Conservation (phyloP, 1,140 invertebrate species). For the Diploscapter pachys region DNA sequence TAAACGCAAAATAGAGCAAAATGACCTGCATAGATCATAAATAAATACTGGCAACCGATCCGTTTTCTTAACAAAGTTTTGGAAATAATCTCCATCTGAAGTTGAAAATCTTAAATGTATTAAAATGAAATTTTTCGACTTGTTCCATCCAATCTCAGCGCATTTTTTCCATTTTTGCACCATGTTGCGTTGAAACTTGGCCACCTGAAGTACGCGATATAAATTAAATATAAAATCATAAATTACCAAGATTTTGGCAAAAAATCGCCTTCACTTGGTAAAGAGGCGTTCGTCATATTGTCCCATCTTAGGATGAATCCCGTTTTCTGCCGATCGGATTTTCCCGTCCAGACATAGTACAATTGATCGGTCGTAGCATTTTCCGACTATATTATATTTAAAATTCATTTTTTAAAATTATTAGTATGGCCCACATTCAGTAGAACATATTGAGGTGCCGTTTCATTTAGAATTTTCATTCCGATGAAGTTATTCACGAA, state of each 20-base stretch:
- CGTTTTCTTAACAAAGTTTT: conserved; percentile 20
- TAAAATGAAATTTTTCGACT: background rate
- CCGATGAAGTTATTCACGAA: background rate
- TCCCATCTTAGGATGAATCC: conserved; percentile 4
- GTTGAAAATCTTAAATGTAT: background rate
- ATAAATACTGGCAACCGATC: conserved; percentile 11
- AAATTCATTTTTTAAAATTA: background rate
- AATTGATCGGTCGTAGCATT: conserved; percentile 1
- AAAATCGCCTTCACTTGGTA: conserved; percentile 4
- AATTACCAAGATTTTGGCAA: conserved; percentile 5
- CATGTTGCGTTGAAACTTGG: conserved; percentile 8
- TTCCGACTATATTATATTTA: background rate
- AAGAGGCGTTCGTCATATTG: conserved; percentile 9
- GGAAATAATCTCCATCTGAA: conserved; percentile 33
- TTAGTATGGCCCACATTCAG: background rate
- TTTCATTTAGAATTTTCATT: conserved; percentile 10
- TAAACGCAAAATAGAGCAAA: no score
- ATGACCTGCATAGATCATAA: background rate
- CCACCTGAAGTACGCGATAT: background rate
- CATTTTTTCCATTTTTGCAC: conserved; percentile 1
- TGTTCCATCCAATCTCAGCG: conserved; percentile 6
- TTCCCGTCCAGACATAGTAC: conserved; percentile 12
- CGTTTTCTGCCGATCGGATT: conserved; percentile 3
- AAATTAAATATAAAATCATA: background rate
- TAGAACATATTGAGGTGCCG: no score